Evolutionary conservation across 2,888 invertebrate species (phyloP).

Genomic region (Drepana falcataria): DNA sequence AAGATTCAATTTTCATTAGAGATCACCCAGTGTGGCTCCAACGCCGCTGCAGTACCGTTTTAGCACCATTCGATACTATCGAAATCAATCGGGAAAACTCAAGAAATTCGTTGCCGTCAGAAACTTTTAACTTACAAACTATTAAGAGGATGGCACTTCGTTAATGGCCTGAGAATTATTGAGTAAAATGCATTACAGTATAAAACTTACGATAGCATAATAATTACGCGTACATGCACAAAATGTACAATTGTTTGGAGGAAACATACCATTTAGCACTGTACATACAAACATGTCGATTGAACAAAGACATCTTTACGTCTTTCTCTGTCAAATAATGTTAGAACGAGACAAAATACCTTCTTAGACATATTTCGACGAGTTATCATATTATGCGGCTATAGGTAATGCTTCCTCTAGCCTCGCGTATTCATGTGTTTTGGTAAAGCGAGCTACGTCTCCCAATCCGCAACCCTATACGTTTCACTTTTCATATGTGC

Average conservation of each 20-base stretch:
- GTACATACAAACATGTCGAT: too few species aligned
- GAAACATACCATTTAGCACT: conserved; percentile 11
- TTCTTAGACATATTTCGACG: neutral
- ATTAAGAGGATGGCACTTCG: conserved; percentile 75
- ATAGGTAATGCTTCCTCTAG: conserved; percentile 49
- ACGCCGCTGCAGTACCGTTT: conserved; percentile 62
- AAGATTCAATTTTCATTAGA: conserved; percentile 64
- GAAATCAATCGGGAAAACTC: conserved; percentile 25
- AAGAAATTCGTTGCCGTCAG: conserved; percentile 57
- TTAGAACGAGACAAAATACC: neutral
- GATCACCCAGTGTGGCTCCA: conserved; percentile 64
- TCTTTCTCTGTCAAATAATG: neutral
- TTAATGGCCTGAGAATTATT: conserved; percentile 78
- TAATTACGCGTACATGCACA: conserved; percentile 49
- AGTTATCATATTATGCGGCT: neutral
- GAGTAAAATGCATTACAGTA: conserved; percentile 77
- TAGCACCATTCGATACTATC: conserved; percentile 49
- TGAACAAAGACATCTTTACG: too few species aligned
- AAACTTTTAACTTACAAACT: conserved; percentile 68
- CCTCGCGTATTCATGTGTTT: conserved; percentile 66
- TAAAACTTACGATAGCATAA: conserved; percentile 50
- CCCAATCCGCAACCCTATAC: conserved; percentile 53
- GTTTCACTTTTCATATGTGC: conserved; percentile 40
- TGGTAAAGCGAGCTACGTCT: conserved; percentile 76
- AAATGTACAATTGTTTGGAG: conserved; percentile 29